Evolutionary conservation across 2,113 vertebrate genomes (phyloP).

Genomic region (Suricata suricatta): DNA sequence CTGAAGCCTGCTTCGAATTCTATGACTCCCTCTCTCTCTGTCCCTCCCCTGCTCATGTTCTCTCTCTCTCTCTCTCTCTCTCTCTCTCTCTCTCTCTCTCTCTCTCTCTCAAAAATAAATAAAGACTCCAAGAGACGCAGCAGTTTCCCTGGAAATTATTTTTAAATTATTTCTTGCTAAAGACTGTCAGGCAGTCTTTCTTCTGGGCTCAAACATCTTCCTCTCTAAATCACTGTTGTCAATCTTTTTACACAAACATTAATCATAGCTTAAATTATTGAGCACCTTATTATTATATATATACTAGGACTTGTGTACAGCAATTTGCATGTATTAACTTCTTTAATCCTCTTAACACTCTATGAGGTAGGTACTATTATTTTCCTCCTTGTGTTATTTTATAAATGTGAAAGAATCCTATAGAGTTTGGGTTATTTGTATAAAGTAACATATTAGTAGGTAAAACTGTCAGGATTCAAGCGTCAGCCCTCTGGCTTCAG

Average conservation of each 20-base stretch:
- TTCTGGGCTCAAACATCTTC: not conserved
- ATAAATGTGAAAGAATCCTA: not conserved
- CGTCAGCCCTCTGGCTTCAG: not conserved
- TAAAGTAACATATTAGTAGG: not conserved
- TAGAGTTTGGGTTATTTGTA: not conserved
- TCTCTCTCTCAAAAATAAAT: no score
- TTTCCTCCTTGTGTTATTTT: not conserved
- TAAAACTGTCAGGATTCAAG: not conserved
- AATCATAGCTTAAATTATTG: not conserved
- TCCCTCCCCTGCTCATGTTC: no score
- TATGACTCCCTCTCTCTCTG: no score
- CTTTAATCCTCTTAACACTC: not conserved
- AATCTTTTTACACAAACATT: not conserved
- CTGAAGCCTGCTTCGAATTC: no score
- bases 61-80: no score
- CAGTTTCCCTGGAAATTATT: not conserved
- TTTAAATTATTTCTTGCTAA: slow-evolving; percentile 34
- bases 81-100: no score
- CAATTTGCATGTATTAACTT: not conserved
- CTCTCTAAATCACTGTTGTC: not conserved
- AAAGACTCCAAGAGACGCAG: not conserved
- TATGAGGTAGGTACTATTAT: not conserved
- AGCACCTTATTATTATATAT: not conserved
- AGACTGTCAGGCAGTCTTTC: not conserved
- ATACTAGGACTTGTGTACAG: not conserved